Evolutionary conservation across 2,888 invertebrate species (phyloP), one percentile per base, ranked within the genome.

Genomic region (Panopea generosa): DNA sequence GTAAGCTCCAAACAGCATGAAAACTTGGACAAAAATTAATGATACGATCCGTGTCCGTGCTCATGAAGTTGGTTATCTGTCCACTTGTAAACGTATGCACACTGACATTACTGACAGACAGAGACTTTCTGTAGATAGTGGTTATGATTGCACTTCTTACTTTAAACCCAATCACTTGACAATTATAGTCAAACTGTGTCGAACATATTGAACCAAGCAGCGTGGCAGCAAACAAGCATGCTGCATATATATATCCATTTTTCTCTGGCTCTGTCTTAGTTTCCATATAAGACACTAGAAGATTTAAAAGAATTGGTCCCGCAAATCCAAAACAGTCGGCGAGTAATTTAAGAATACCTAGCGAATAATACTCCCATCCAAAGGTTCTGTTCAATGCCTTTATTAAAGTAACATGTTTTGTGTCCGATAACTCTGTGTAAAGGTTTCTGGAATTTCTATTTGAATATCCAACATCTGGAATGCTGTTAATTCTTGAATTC

Each of bases 1-100:
- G 99, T 90, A 99, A 96, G 93, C 98, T 98, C 99, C 99, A 99
- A 84, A 98, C 94, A 4, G 97, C 96, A 93, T 99, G 99, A 92
- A 99, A 98, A 93, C 98, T 98, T 2, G 97, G 96, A 93, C 98
- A 98, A 24, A 98, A 97, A 93, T 98, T 98, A 0, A 98, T 96
- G 84, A 99, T 97, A 84, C 99, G 95, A 91, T 99, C 98, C 0
- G 97, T 96, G 92, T 99, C 99, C 0, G 98, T 98, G 33, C 98
- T 98, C 96, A 99, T 98, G 86, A 97, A 96, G 93, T 99, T 99
- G 1, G 98, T 95, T 69, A 99, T 96, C 94, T 99, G 97, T 0
- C 99, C 99, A 47, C 96, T 85, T 50, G 84, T 89, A 74, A 92
- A 93, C 22, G 82, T 83, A 14, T 93, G 90, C 62, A 94, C 84